Evolutionary conservation across 2,888 invertebrate species (phyloP), one percentile per base, ranked within the genome.

Genomic region (Brenthis ino): DNA sequence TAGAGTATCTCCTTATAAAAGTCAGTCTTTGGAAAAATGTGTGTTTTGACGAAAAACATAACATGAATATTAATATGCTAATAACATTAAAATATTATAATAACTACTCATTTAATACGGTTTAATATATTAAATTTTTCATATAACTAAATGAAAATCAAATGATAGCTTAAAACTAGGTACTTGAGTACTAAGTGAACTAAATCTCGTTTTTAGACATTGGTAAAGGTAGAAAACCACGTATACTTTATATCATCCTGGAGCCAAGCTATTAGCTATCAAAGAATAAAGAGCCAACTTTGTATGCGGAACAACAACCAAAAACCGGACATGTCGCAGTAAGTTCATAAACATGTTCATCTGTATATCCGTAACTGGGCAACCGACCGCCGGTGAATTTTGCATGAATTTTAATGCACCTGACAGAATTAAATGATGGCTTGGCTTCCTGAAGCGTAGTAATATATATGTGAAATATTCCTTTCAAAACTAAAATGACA

Each of bases 331-430:
- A 68, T 70, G 71, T 70, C 33, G 64, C 63, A 47, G 64, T 65
- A 50, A 72, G 69, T 71, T 71, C 70, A 73, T 73, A 75, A 74
- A 75, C 74, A 75, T 73, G 74, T 75, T 74, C 72, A 72, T 76
- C 73, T 73, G 74, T 73, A 71, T 65, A 70, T 63, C 71, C 64
- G 69, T 67, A 72, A 74, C 70, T 68, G 66, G 71, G 63, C 69
- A 64, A 55, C 65, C 64, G 63, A 43, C 63, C 53, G 53, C 37
- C 43, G 8, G 53, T 69, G 68, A 65, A 71, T 71, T 73, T 73
- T 74, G 74, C 74, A 76, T 76, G 75, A 75, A 76, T 76, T 75
- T 75, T 73, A 74, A 74, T 74, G 70, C 55, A 53, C 43, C 64
- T 55, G 64, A 68, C 71, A 54, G 60, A 67, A 64, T 54, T 68